Evolutionary conservation across 1,140 invertebrate species (phyloP), one percentile per base, ranked within the genome.

Genomic region (Radopholus similis): DNA sequence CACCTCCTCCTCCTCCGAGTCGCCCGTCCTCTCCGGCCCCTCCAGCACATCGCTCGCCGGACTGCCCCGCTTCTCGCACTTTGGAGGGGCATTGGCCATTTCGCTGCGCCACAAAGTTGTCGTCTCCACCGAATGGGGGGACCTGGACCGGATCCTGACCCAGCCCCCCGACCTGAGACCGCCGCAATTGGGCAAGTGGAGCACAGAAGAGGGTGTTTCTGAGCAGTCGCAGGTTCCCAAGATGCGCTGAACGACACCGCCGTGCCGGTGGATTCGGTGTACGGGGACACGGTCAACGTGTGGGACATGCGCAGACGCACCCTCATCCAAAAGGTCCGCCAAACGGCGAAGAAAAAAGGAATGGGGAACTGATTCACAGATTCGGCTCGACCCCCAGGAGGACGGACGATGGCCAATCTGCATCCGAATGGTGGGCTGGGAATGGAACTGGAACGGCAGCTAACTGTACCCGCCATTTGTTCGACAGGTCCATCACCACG

Each of bases 41-140:
- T n/a, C n/a, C n/a, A n/a, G n/a, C n/a, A n/a, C n/a, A n/a, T n/a
- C n/a, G n/a, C n/a, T n/a, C n/a, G n/a, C n/a, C n/a, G n/a, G n/a
- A n/a, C n/a, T n/a, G 28, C 18, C 57, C 3, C 37, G 38, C 15
- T 66, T 68, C 11, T 30, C 73, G 15, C 26, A 35, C 32, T 72
- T 76, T 72, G 72, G 72, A 4, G 73, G 71, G 42, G 88, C 77
- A 88, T 92, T 83, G 96, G 94, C 94, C 97, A 26, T 83, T 2
- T 94, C 97, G 81, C 93, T 93, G 0, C 88, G 91, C 72, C 90
- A 90, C 75, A 90, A 97, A 83, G 87, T 92, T 0, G 89, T 97
- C 87, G 86, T 97, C 35, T 87, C 91, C 0, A 88, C 88, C 1
- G 93, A 96, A 86, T 97, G 93, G 93, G 92, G 90, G 0, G 86